These are phyloP conservation scores for Dascillus cervinus DNA, from an alignment of 2,888 invertebrate species.

Conservation along the genomic window DNA sequence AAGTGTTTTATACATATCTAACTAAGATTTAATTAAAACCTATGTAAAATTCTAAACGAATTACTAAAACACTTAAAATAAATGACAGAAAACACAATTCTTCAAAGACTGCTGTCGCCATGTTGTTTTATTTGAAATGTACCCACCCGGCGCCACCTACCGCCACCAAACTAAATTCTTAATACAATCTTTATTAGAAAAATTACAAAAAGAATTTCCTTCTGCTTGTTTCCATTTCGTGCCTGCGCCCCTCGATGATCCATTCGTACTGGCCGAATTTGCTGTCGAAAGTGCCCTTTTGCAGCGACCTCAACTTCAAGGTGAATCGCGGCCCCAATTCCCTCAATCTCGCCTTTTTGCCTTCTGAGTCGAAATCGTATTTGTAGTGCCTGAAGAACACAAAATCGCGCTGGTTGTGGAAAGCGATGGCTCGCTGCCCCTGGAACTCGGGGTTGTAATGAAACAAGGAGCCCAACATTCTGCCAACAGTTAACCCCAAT, in stretches of 20 bases:
- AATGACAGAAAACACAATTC: conserved; percentile 21
- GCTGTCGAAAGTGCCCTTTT: conserved; percentile 95
- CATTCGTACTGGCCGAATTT: conserved; percentile 96
- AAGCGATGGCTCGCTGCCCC: conserved; percentile 88
- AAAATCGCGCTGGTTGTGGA: conserved; percentile 98
- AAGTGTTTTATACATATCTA: too few relatives aligned
- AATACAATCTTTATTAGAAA: conserved; percentile 3
- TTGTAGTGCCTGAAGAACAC: conserved; percentile 75
- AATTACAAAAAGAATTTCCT: conserved; percentile 83
- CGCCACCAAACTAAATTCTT: too few relatives aligned
- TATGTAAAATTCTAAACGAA: conserved; percentile 7
- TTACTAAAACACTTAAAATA: conserved; percentile 13
- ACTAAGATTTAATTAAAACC: background rate
- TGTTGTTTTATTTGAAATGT: conserved; percentile 25
- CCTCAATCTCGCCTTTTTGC: conserved; percentile 64
- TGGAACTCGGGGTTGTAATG: conserved; percentile 94
- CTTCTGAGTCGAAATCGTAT: conserved; percentile 82
- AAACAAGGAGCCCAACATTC: conserved; percentile 91
- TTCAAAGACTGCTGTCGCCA: conserved; percentile 22
- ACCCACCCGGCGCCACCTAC: conserved; percentile 12
- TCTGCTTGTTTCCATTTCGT: conserved; percentile 89
- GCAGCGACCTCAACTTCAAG: conserved; percentile 81
- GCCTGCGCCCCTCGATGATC: conserved; percentile 84
- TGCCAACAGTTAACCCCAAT: conserved; percentile 80
- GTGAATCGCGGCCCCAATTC: conserved; percentile 99